Evolutionary conservation across 2,888 invertebrate genomes (phyloP).

Genomic region (Epinotia nisella): DNA sequence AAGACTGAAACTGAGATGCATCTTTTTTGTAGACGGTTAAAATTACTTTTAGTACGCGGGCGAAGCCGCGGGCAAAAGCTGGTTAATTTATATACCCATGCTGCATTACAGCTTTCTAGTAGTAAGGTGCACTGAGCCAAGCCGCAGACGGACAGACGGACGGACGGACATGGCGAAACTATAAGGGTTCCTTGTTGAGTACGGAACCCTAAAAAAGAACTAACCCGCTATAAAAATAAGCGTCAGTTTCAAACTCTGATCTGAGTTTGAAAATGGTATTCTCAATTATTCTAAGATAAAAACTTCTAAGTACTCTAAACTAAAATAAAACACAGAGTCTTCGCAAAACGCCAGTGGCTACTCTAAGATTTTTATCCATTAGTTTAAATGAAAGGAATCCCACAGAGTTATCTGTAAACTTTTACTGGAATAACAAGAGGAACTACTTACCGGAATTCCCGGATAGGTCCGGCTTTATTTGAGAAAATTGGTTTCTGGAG

Average conservation of each 20-base stretch:
- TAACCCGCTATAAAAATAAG: too few species aligned
- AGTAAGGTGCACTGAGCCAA: too few species aligned
- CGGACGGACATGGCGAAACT: too few species aligned
- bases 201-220: too few species aligned
- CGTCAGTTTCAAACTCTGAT: not conserved
- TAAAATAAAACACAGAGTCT: not conserved
- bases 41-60: too few species aligned
- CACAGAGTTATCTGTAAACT: conserved; percentile 25
- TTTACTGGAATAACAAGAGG: conserved; percentile 17
- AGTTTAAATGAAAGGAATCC: conserved; percentile 27
- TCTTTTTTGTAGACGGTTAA: too few species aligned
- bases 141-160: too few species aligned
- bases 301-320: not conserved
- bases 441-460: conserved; percentile 9
- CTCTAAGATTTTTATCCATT: conserved; percentile 1
- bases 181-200: too few species aligned
- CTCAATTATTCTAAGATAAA: conserved; percentile 21
- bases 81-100: too few species aligned
- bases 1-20: too few species aligned
- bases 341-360: conserved; percentile 3
- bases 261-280: not conserved
- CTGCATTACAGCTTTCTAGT: too few species aligned
- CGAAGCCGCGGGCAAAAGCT: too few species aligned
- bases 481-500: conserved; percentile 17
- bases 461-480: conserved; percentile 17